Evolutionary conservation across 2,888 invertebrate species (phyloP).

Genomic region (Troglohyphantes excavatus): DNA sequence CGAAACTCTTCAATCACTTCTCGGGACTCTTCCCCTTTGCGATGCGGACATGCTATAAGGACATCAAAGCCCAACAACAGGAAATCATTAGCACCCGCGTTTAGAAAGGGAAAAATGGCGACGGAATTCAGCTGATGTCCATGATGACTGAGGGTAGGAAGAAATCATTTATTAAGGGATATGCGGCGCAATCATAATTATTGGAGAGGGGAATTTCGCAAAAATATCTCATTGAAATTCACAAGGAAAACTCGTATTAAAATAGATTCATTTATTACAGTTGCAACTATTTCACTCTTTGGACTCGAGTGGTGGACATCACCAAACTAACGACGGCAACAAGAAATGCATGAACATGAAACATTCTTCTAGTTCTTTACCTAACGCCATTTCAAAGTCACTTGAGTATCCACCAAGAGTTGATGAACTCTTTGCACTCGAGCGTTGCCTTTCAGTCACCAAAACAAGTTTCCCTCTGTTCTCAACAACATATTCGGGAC

Average conservation of each 20-base stretch:
- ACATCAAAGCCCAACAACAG: slow-evolving; percentile 67
- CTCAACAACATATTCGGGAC: too few relatives aligned
- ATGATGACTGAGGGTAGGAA: slow-evolving; percentile 63
- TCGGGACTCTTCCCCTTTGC: slow-evolving; percentile 68
- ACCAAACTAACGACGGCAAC: too few relatives aligned
- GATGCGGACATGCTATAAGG: slow-evolving; percentile 76
- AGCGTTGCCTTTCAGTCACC: too few relatives aligned
- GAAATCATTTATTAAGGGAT: slow-evolving; percentile 69
- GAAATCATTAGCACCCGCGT: slow-evolving; percentile 72
- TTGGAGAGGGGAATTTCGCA: not conserved
- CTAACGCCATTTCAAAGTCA: too few relatives aligned
- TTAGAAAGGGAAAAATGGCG: slow-evolving; percentile 59
- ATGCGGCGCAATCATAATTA: slow-evolving; percentile 49
- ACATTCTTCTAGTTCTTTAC: too few relatives aligned
- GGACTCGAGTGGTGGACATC: too few relatives aligned
- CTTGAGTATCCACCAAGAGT: too few relatives aligned
- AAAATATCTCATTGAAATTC: slow-evolving; percentile 21
- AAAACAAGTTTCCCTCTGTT: too few relatives aligned
- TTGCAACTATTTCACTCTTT: too few relatives aligned
- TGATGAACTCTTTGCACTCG: too few relatives aligned
- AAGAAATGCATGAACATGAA: too few relatives aligned
- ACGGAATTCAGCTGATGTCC: slow-evolving; percentile 57
- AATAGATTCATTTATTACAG: not conserved
- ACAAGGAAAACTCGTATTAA: not conserved
- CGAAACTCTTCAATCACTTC: slow-evolving; percentile 75